Conservation (phyloP, 2,113 vertebrate species). For the Todiramphus chloris region DNA sequence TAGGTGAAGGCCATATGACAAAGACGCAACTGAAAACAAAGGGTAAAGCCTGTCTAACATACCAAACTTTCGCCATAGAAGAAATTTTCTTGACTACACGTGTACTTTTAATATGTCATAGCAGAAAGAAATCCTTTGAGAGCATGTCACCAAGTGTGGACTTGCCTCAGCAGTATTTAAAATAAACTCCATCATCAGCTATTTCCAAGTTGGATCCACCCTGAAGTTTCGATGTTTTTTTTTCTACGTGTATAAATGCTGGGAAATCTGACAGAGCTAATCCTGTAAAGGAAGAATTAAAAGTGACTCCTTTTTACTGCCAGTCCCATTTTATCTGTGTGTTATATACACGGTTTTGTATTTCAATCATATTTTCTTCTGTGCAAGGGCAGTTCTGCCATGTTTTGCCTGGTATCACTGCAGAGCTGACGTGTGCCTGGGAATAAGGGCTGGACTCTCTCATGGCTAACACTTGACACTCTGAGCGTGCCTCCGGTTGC, state of each 20-base stretch:
- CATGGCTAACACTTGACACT: neutral
- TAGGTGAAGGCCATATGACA: neutral
- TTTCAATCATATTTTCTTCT: neutral
- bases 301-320: neutral
- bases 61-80: neutral
- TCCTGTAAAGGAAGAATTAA: neutral
- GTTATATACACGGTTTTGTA: neutral
- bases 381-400: neutral
- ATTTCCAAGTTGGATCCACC: neutral
- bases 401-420: neutral
- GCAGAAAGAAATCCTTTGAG: neutral
- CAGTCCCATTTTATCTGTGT: neutral
- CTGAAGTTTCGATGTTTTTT: neutral
- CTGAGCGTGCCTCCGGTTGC: neutral
- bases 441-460: neutral
- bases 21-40: neutral
- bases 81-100: neutral
- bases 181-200: neutral
- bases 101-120: neutral
- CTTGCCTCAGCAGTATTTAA: neutral
- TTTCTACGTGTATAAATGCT: neutral
- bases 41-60: neutral
- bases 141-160: neutral
- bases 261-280: neutral
- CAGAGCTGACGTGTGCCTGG: neutral